A percentile compares a stretch with the other conserved stretches of the same genome.
Conservation (phyloP, 2,113 vertebrate species). For the Daubentonia madagascariensis region DNA sequence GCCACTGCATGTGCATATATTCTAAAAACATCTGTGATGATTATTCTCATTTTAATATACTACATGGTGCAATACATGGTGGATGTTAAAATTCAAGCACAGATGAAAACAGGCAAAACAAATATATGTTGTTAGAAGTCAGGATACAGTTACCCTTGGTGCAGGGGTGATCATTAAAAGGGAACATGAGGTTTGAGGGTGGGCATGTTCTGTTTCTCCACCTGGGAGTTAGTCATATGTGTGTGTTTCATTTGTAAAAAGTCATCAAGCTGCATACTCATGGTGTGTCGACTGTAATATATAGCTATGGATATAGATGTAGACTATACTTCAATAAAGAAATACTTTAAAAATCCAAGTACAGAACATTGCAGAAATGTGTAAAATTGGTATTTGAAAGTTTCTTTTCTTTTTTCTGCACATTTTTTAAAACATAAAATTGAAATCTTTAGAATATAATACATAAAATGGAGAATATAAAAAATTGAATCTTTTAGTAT, state of each 20-base stretch:
- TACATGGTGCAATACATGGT: background rate
- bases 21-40: background rate
- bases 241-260: background rate
- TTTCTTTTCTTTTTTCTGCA: background rate
- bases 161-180: background rate
- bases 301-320: background rate
- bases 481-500: background rate
- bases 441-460: background rate
- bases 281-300: background rate
- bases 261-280: background rate
- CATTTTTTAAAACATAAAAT: background rate
- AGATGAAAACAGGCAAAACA: background rate
- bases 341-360: background rate
- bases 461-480: background rate
- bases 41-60: background rate
- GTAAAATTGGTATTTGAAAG: background rate
- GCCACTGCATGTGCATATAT: background rate
- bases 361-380: background rate
- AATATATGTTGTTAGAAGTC: background rate
- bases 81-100: background rate
- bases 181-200: background rate
- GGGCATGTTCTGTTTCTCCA: rapidly evolving
- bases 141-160: background rate
- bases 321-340: background rate
- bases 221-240: rapidly evolving